Evolutionary conservation across 2,888 invertebrate species (phyloP), one percentile per base, ranked within the genome.

Genomic region (Clusia tigrina): DNA sequence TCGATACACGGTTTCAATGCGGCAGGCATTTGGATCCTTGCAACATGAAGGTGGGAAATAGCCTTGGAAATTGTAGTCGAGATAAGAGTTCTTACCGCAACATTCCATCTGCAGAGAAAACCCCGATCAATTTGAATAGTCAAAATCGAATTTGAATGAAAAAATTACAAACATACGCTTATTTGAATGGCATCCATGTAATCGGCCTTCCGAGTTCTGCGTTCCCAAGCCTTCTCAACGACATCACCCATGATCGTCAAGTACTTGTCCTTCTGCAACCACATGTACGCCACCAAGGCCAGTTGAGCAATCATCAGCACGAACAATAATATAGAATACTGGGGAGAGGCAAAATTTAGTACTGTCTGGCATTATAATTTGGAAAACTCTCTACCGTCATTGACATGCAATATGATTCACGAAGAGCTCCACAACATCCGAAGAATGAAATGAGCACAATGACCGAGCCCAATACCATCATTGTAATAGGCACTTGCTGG

Each of bases 391-490:
- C 87, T 84, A 94, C 93, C 77, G 92, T 92, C 82, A 93, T 88
- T 65, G 92, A 89, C 91, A 95, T 93, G 86, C 93, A 94, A 81
- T 94, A 91, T 80, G 92, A 95, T 84, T 95, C 94, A 67, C 91
- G 88, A 68, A 93, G 89, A 17, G 95, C 94, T 52, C 95, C 95
- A 79, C 94, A 95, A 85, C 95, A 95, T 65, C 95, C 95, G 80
- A 95, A 91, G 87, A 94, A 94, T 2, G 94, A 92, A 71, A 95
- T 91, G 73, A 93, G 78, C 81, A 94, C 90, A 72, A 92, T 89
- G 26, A 92, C 81, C 9, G 87, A 85, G 22, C 92, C 92, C 68
- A 92, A 83, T 57, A 90, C 84, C 68, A 93, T 90, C 77, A 91
- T 86, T 56, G 88, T 81, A 76, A 90, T 86, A 0, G 91, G 88